Evolutionary conservation across 2,888 invertebrate species (phyloP).

Genomic region (Serrognathus titanus): DNA sequence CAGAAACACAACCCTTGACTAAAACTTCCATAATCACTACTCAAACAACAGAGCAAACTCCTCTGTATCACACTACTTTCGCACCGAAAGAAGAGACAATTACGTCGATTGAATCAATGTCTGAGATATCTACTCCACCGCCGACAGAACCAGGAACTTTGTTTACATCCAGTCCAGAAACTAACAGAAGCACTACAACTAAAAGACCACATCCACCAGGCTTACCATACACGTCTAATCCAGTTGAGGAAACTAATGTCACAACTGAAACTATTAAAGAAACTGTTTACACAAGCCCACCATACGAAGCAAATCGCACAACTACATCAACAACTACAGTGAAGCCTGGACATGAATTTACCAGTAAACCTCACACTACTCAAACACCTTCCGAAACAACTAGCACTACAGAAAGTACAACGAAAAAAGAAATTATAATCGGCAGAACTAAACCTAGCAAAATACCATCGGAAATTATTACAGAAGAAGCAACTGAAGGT

Average conservation of each 20-base stretch:
- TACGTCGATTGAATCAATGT: neutral
- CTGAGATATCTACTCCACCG: no score
- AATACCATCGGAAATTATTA: constrained; percentile 1
- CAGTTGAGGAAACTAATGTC: neutral
- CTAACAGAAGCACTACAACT: neutral
- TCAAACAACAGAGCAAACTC: constrained; percentile 16
- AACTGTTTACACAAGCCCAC: constrained; percentile 10
- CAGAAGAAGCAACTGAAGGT: constrained; percentile 6
- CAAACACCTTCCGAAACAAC: neutral
- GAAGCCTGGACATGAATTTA: constrained; percentile 10
- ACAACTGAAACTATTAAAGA: neutral
- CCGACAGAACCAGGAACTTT: neutral
- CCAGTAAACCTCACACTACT: constrained; percentile 12
- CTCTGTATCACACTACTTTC: constrained; percentile 18
- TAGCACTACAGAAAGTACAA: neutral
- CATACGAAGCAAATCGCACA: constrained; percentile 9
- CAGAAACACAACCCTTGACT: constrained; percentile 40
- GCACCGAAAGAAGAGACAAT: constrained; percentile 7
- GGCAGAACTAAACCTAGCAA: neutral
- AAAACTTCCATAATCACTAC: constrained; percentile 23
- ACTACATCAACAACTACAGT: constrained; percentile 10
- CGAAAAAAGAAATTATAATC: neutral
- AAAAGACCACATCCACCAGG: neutral
- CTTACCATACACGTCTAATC: neutral
- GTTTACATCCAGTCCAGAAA: neutral